Evolutionary conservation across 64 coral and sea anemone genomes (phyloP), one percentile per base, ranked within the genome.

Genomic region (Stichodactyla mertensii): DNA sequence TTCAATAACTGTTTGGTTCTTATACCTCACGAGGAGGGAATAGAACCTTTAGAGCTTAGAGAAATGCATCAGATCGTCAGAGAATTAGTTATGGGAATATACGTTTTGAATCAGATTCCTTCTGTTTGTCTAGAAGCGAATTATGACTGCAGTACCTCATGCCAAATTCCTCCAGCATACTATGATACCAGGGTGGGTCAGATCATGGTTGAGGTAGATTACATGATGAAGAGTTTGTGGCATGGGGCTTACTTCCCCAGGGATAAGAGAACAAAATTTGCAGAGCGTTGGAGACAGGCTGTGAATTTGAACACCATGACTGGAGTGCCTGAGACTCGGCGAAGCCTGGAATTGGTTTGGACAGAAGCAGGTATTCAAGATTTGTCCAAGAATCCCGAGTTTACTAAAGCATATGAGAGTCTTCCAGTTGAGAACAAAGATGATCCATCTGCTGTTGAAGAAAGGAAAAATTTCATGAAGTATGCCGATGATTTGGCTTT

Each of bases 221-320:
- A 99, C 82, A 90, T 95, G 93, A 99, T 99, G 90, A 99, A 99
- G 51, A 99, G 97, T 67, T 88, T 99, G 52, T 99, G 97, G 97
- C 97, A 99, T 74, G 97, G 97, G 11, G 93, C 97, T 67, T 99
- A 95, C 83, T 99, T 99, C 60, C 93, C 97, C 64, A 99, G 95
- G 59, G 97, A 99, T 57, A 99, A 99, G 86, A 82, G 97, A 86
- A 88, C 93, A 31, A 99, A 99, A 83, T 99, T 99, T 89, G 88
- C 90, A 77, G 97, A 99, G 69, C 97, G 97, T 2, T 99, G 97
- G 97, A 92, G 90, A 31, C 97, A 99, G 67, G 88, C 93, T 51
- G 97, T 99, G 12, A 99, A 99, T 91, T 90, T 99, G n/a, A 99
- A 99, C 69, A 83, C 97, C 5, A 87, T 84, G 18, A 99, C 97